Percentiles rank a stretch among this genome's conserved stretches.
These are phyloP conservation scores for Mamestra configurata DNA, from an alignment of 1,140 invertebrate genomes.

Conservation along the genomic window DNA sequence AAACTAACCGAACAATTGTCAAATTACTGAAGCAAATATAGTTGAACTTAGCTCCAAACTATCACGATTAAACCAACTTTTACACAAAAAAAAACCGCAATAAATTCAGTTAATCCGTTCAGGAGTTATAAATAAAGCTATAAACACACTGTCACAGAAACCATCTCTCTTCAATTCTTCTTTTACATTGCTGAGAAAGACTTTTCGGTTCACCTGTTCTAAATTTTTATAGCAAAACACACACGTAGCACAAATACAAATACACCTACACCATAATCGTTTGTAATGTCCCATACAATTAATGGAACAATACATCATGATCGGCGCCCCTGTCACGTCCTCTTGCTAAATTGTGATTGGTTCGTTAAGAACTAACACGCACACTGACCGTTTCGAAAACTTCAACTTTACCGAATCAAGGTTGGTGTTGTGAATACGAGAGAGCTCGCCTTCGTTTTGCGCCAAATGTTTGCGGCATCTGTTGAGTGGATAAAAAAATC, in stretches of 20 bases:
- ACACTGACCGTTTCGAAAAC: constrained; percentile 72
- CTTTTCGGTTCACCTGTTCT: not conserved
- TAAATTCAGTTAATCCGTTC: too few species aligned
- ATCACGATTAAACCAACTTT: too few species aligned
- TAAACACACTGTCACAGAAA: too few species aligned
- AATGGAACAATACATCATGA: constrained; percentile 63
- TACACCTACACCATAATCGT: not conserved
- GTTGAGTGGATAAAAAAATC: not conserved
- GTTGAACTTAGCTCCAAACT: too few species aligned
- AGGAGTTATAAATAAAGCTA: too few species aligned
- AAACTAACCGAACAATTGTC: too few species aligned
- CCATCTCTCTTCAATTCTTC: too few species aligned
- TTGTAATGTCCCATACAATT: constrained; percentile 52
- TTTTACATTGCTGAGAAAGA: not conserved
- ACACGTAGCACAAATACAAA: not conserved
- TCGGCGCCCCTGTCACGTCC: constrained; percentile 71
- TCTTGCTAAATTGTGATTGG: constrained; percentile 73
- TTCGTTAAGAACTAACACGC: constrained; percentile 68
- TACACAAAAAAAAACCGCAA: too few species aligned
- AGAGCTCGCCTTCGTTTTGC: constrained; percentile 16
- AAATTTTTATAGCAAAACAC: not conserved
- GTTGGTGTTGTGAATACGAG: constrained; percentile 59
- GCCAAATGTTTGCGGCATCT: not conserved
- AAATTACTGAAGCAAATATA: too few species aligned
- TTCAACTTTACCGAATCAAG: constrained; percentile 59